These are phyloP conservation scores for Limanda limanda DNA, from an alignment of 2,113 vertebrate genomes.

Conservation along the genomic window DNA sequence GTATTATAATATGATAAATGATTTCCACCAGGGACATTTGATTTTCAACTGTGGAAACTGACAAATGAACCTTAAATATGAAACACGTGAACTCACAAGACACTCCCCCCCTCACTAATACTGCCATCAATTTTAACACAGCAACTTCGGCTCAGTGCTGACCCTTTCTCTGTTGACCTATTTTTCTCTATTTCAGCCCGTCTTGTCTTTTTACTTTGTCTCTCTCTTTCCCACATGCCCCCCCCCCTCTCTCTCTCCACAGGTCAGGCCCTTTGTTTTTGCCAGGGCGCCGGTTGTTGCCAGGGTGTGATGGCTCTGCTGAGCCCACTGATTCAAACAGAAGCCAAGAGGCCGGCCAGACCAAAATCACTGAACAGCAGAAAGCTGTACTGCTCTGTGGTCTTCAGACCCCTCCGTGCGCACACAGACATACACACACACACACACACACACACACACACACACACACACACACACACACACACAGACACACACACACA, in stretches of 20 bases:
- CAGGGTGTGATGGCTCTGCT: constrained; percentile 59
- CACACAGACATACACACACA: neutral
- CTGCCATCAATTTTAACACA: neutral
- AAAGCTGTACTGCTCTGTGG: constrained; percentile 54
- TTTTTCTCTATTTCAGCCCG: neutral
- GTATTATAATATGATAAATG: too few relatives aligned
- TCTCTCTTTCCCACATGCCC: constrained; percentile 32
- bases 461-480: constrained; percentile 5
- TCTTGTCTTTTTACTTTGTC: constrained; percentile 12
- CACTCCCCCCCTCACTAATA: too few relatives aligned
- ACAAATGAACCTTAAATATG: too few relatives aligned
- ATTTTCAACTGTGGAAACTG: too few relatives aligned
- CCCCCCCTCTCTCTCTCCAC: neutral
- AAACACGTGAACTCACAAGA: neutral
- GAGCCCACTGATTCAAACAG: constrained; percentile 64
- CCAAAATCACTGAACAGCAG: constrained; percentile 74
- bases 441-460: neutral
- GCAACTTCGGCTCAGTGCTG: constrained; percentile 6
- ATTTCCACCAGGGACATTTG: too few relatives aligned
- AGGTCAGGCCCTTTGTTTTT: constrained; percentile 49
- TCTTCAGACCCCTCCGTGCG: constrained; percentile 36
- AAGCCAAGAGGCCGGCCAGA: constrained; percentile 68
- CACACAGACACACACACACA: neutral
- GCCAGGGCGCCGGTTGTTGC: constrained; percentile 47
- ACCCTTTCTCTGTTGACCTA: neutral